Conservation (phyloP, 2,888 invertebrate genomes). For the Hyposoter dolosus region DNA sequence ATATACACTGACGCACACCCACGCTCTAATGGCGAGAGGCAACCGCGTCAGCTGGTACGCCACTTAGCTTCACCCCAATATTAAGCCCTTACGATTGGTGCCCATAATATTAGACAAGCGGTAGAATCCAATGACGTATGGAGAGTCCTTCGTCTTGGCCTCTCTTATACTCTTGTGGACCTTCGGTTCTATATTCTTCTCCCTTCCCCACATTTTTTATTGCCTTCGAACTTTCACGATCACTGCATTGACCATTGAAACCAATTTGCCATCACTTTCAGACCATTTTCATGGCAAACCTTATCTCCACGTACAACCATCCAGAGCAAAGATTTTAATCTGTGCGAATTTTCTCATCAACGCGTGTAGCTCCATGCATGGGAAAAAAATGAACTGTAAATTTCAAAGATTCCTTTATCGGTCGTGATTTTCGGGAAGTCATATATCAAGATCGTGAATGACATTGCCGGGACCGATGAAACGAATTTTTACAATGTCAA, state of each 20-base stretch:
- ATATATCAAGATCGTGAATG: no score
- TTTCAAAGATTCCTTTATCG: no score
- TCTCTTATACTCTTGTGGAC: slow-evolving; percentile 39
- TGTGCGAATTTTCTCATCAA: neutral
- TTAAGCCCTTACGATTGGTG: slow-evolving; percentile 84
- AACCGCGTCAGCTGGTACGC: slow-evolving; percentile 86
- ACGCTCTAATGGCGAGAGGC: slow-evolving; percentile 54
- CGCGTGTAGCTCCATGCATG: neutral
- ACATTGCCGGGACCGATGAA: no score
- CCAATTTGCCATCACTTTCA: slow-evolving; percentile 51
- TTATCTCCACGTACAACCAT: slow-evolving; percentile 16
- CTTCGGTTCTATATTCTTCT: slow-evolving; percentile 45
- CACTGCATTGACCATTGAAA: slow-evolving; percentile 62
- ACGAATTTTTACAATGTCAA: no score
- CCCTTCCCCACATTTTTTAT: slow-evolving; percentile 41
- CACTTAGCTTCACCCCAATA: slow-evolving; percentile 86
- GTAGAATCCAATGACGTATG: slow-evolving; percentile 83
- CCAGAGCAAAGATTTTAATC: neutral
- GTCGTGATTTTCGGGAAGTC: no score
- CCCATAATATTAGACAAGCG: slow-evolving; percentile 84
- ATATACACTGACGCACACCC: slow-evolving; percentile 23
- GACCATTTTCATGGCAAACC: slow-evolving; percentile 40
- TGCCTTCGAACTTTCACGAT: slow-evolving; percentile 58
- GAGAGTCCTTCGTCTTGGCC: slow-evolving; percentile 60
- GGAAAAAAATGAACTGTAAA: no score